These are phyloP conservation scores for Apodemia zela DNA, from an alignment of 2,888 invertebrate species.

Conservation along the genomic window DNA sequence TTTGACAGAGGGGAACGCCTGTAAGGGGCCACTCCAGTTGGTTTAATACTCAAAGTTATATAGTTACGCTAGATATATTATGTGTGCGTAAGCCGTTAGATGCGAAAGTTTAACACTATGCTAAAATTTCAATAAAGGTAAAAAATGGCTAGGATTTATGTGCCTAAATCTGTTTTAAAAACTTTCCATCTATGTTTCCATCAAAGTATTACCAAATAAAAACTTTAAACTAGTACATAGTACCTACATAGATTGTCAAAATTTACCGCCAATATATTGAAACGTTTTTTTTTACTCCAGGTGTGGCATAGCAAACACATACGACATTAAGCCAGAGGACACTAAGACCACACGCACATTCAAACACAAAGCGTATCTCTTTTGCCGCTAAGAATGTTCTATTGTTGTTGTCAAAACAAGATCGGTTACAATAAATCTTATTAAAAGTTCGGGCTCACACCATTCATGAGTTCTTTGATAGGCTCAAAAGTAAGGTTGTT, in stretches of 20 bases:
- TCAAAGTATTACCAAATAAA: neutral
- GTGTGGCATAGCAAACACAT: conserved; percentile 56
- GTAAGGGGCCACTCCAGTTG: too few relatives aligned
- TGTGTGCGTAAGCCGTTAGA: too few relatives aligned
- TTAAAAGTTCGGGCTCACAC: conserved; percentile 67
- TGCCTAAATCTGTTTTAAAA: too few relatives aligned
- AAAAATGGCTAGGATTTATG: too few relatives aligned
- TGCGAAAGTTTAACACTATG: too few relatives aligned
- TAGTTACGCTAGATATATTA: too few relatives aligned
- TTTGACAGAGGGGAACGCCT: too few relatives aligned
- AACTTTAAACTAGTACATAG: neutral
- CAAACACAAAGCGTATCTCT: conserved; percentile 66
- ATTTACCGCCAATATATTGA: conserved; percentile 14
- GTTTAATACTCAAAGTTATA: too few relatives aligned
- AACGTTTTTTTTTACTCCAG: conserved; percentile 39
- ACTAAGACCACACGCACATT: conserved; percentile 71
- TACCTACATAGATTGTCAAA: neutral
- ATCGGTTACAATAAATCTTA: conserved; percentile 81
- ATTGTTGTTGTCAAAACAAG: conserved; percentile 78
- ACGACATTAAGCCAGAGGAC: conserved; percentile 62
- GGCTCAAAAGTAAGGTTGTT: conserved; percentile 62
- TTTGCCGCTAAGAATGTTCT: conserved; percentile 61
- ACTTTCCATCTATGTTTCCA: neutral
- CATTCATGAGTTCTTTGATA: conserved; percentile 62
- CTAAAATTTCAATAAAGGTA: too few relatives aligned